phyloP scores from a whole-genome alignment of 1,140 invertebrate genomes.

The Drosophila eugracilis region DNA sequence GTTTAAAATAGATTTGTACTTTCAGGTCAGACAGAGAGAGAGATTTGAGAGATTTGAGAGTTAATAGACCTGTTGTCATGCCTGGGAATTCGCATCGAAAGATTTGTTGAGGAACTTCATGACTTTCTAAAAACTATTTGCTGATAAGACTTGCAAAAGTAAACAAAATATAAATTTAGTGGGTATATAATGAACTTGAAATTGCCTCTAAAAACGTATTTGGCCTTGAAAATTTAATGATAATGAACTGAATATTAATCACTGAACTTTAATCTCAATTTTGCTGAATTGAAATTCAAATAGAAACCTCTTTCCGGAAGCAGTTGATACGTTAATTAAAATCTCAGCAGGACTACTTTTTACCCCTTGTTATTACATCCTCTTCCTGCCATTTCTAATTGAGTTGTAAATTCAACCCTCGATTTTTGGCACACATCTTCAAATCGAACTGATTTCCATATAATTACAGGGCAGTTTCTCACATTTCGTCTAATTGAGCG shows the following conservation, averaged over 20 bases:
- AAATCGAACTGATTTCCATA: conserved; percentile 47
- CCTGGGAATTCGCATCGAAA: background rate
- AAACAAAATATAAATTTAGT: background rate
- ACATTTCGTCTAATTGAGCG: conserved; percentile 65
- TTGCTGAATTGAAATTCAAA: background rate
- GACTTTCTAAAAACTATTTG: background rate
- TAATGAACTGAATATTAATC: too few relatives aligned
- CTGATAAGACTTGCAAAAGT: background rate
- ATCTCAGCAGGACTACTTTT: conserved; percentile 26
- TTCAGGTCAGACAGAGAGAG: background rate
- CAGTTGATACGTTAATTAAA: conserved; percentile 17
- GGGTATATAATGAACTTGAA: background rate
- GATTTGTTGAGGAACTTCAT: too few relatives aligned
- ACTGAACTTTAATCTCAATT: background rate
- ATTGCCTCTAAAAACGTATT: background rate
- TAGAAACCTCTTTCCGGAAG: background rate
- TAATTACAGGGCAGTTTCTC: conserved; percentile 57
- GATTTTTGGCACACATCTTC: conserved; percentile 19
- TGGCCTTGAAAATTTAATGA: background rate
- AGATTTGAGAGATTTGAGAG: too few relatives aligned
- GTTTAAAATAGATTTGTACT: background rate
- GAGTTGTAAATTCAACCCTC: conserved; percentile 43
- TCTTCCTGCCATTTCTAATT: conserved; percentile 38
- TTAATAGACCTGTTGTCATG: too few relatives aligned
- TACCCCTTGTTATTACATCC: conserved; percentile 6